Base-by-base conservation (phyloP, 2,797 vertebrate genomes). In the Allobates femoralis region DNA sequence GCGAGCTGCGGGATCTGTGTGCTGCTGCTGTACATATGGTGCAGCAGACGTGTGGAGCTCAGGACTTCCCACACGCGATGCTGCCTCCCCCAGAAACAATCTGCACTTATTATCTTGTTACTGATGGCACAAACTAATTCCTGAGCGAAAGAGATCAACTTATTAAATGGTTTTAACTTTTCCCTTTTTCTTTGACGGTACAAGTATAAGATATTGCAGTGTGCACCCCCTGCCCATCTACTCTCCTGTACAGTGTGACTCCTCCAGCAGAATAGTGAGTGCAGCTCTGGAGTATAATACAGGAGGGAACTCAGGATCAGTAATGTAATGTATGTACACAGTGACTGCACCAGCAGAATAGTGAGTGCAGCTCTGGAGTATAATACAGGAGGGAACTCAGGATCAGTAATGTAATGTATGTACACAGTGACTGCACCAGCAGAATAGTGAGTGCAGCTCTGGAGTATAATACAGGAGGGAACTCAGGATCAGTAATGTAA, bases 51-150 rank as follows among this genome's bases (percentile, higher is more conserved):
- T 84, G 77, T 75, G 67, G 58, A 75, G 82, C 30, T 75, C 28
- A 66, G 76, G 53, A 51, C 86, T 75, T 66, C 86, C 86, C 86
- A 84, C 86, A 75, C 86, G 60, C 83, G 71, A 75, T 75, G 58
- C 82, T 87, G 21, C 86, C 86, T 84, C 86, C 86, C 86, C 86
- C 86, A 84, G 55, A 64, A 80, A 69, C 82, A 87, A 87, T 87
- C 86, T 87, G 86, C 82, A 84, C 77, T 81, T 64, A 75, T 81
- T 86, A 71, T 81, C 74, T 84, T 41, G 56, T 84, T 84, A 84
- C 71, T 60, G 60, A 86, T 18, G 34, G 34, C 55, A 82, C 60
- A 66, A 76, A 81, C 55, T 82, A 53, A 30, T 74, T 80, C 79
- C 34, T 75, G 23, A 66, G 73, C 34, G 5, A 53, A 73, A 34